phyloP scores from a whole-genome alignment of 2,113 vertebrate genomes.

The Oreochromis tanganicae region DNA sequence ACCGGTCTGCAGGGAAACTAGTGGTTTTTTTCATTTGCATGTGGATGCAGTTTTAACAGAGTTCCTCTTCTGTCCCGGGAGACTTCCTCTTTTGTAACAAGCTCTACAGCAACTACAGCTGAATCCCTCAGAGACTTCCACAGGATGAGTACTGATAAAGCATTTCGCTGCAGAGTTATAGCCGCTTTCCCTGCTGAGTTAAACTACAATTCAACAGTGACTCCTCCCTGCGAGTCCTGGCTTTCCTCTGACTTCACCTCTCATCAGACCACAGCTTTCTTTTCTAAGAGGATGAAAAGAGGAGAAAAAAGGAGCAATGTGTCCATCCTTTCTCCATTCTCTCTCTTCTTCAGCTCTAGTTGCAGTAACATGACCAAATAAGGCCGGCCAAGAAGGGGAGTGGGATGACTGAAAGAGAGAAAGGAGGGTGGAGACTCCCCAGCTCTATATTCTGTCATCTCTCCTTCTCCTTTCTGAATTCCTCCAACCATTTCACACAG shows the following conservation, averaged over 20 bases:
- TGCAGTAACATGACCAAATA: slow-evolving; percentile 84
- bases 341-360: slow-evolving; percentile 39
- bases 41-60: slow-evolving; percentile 8
- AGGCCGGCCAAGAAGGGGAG: slow-evolving; percentile 73
- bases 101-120: background rate
- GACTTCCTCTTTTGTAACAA: slow-evolving; percentile 37
- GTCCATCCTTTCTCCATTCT: slow-evolving; percentile 53
- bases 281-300: slow-evolving; percentile 26
- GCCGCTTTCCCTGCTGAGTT: background rate
- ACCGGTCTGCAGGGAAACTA: background rate
- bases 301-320: slow-evolving; percentile 41
- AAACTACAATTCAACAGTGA: background rate
- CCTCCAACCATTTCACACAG: slow-evolving; percentile 20
- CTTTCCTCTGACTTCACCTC: slow-evolving; percentile 47
- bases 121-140: background rate
- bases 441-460: slow-evolving; percentile 34
- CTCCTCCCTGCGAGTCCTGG: slow-evolving; percentile 32
- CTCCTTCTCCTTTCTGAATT: slow-evolving; percentile 43
- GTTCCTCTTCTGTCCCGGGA: slow-evolving; percentile 40
- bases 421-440: slow-evolving; percentile 57
- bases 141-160: background rate
- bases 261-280: slow-evolving; percentile 18
- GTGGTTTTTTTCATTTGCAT: slow-evolving; percentile 47
- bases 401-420: slow-evolving; percentile 35
- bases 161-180: background rate